Base-by-base conservation (phyloP, 2,113 vertebrate species). In the Labeo rohita region DNA sequence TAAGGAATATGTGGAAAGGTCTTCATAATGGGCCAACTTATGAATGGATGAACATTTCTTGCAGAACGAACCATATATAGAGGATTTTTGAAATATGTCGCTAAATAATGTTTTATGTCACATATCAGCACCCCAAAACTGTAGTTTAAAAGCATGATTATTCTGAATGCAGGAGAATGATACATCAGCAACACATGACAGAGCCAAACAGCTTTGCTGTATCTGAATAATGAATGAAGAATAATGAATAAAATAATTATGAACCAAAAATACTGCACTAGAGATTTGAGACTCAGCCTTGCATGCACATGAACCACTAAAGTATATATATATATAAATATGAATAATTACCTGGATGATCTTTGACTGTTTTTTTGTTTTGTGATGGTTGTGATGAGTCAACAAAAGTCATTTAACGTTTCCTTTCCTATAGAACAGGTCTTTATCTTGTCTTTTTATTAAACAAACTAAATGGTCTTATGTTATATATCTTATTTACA, bases 1-100 rank as follows among this genome's bases (percentile, higher is more conserved):
- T 50, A 49, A 63, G 11, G 39, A 73, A 80, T 70, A 84, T 85
- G 80, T 50, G 75, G 8, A 84, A 72, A 84, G 78, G 49, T 52
- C 59, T 61, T 56, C 74, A 82, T 77, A 85, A 75, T 68, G 11
- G 59, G 76, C 72, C 76, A 54, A 59, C 47, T 59, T 85, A 50
- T 90, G 59, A 87, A 83, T 74, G 52, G 80, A 36, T 78, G 54
- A 72, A 28, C 16, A 36, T 66, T 10, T 16, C 45, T 54, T 73
- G 34, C 68, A 86, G 59, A 61, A 11, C 61, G 78, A 45, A 66
- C 75, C 28, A 80, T 80, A 74, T 81, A 68, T 73, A 80, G 49
- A 79, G 23, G 21, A 54, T 39, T 78, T 10, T 66, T 65, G 4
- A 80, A 18, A 83, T 50, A 70, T 10, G 7, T 34, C 3, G 11